phyloP scores from a whole-genome alignment of 2,113 vertebrate genomes.

The Arenaria interpres region DNA sequence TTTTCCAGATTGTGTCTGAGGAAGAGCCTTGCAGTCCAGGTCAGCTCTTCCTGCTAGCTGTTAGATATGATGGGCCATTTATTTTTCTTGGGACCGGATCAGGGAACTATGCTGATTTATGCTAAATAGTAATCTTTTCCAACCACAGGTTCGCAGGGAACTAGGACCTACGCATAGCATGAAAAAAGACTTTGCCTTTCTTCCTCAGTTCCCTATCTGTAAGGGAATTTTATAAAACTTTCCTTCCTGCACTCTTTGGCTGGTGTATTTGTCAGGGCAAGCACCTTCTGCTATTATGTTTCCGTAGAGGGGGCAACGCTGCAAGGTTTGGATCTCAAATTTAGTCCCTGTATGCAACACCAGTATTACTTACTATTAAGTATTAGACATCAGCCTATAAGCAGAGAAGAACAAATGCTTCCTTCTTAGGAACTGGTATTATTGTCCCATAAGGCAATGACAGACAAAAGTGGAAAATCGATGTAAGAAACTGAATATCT shows the following conservation, averaged over 20 bases:
- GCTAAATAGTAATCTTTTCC: background rate
- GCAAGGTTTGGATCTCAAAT: background rate
- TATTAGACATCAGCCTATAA: background rate
- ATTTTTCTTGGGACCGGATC: background rate
- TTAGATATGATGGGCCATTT: background rate
- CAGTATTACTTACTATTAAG: conserved; percentile 6
- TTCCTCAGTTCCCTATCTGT: background rate
- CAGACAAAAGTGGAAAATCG: conserved; percentile 17
- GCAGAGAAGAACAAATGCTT: background rate
- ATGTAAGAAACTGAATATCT: conserved; percentile 22
- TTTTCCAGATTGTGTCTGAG: background rate
- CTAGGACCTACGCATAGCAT: background rate
- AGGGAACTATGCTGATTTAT: background rate
- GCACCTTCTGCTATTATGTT: background rate
- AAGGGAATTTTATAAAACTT: background rate
- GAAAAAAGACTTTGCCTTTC: background rate
- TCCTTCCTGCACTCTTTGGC: background rate
- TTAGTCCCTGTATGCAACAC: background rate
- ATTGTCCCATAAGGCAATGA: conserved; percentile 18
- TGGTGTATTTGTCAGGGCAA: background rate
- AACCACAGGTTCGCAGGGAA: background rate
- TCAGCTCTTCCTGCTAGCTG: background rate
- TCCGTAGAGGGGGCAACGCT: background rate
- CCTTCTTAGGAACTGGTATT: background rate
- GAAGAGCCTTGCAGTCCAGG: background rate